Conservation (phyloP, 2,113 vertebrate genomes). For the Gasterosteus aculeatus region DNA sequence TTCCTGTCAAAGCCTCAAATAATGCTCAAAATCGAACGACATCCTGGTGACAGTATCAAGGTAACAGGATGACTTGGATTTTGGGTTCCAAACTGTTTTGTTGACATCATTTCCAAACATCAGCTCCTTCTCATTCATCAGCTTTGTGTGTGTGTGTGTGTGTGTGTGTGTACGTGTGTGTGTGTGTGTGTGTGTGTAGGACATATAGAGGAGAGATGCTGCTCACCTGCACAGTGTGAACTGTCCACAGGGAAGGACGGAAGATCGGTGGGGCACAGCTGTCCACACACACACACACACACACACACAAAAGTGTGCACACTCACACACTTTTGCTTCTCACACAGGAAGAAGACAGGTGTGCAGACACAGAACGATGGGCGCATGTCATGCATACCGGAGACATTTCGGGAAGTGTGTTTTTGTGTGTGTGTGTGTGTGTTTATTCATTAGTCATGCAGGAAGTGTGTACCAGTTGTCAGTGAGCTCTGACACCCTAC, state of each 20-base stretch:
- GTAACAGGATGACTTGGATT: background rate
- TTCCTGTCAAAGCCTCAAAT: background rate
- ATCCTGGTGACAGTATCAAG: background rate
- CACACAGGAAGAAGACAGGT: slow-evolving; percentile 17
- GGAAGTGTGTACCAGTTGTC: slow-evolving; percentile 65
- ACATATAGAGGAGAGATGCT: slow-evolving; percentile 69
- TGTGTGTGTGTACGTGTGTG: slow-evolving; percentile 24
- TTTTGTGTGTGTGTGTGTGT: slow-evolving; percentile 4
- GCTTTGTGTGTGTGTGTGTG: background rate
- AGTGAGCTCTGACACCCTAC: slow-evolving; percentile 68
- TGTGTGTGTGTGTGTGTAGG: slow-evolving; percentile 46
- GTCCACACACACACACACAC: slow-evolving; percentile 47
- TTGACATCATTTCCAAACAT: too few relatives aligned
- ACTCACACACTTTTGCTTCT: background rate
- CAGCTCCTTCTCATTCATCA: slow-evolving; percentile 26
- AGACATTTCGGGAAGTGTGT: slow-evolving; percentile 19
- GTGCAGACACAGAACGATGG: slow-evolving; percentile 25
- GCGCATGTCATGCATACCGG: background rate
- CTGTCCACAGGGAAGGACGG: slow-evolving; percentile 62
- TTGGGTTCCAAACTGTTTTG: background rate
- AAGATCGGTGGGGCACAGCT: slow-evolving; percentile 66
- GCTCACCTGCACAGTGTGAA: slow-evolving; percentile 69
- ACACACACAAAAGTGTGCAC: slow-evolving; percentile 11
- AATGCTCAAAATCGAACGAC: background rate
- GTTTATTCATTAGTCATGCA: slow-evolving; percentile 69